Evolutionary conservation across 2,797 vertebrate species (phyloP), one percentile per base, ranked within the genome.

Genomic region (Gadopsis bispinosus): DNA sequence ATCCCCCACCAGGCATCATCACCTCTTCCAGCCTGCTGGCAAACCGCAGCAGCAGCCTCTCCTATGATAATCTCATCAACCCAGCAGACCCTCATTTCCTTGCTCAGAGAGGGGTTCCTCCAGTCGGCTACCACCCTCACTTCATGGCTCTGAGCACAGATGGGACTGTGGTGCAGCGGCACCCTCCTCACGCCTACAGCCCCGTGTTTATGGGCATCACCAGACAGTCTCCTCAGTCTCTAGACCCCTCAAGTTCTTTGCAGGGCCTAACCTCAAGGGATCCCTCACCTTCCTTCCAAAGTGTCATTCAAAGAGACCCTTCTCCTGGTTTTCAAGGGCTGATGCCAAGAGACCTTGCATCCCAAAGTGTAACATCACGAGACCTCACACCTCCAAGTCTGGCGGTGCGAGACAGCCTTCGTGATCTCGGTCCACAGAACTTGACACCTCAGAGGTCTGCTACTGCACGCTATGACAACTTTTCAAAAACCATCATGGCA

Each of bases 401-500:
- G 22, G 17, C 20, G 1, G 63, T 86, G 64, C 79, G 87, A 31
- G 90, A 88, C 73, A 84, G 80, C 64, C 81, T 90, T 5, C 84
- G 90, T 0, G 92, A 94, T 60, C 84, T 88, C 5, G 50, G 73
- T 13, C 65, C 84, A 0, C 90, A 91, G 51, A 79, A 79, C 19
- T 55, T 86, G 77, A 89, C 89, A 0, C 91, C 85, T 26, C 91
- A 77, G 12, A 81, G 83, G 74, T 88, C 93, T 17, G 82, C 19
- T 0, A 75, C 96, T 87, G 95, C 96, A 1, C 96, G 96, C 82
- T 98, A 98, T 0, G 98, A 99, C 86, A 97, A 95, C 94, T 95
- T 98, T 22, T 96, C 98, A 20, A 96, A 97, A 93, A 96, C 96
- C 73, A 95, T 97, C 86, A 98, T 99, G 97, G 96, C 97, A 0